These are phyloP conservation scores for Xenopus laevis DNA, from an alignment of 2,113 vertebrate species.

Conservation along the genomic window DNA sequence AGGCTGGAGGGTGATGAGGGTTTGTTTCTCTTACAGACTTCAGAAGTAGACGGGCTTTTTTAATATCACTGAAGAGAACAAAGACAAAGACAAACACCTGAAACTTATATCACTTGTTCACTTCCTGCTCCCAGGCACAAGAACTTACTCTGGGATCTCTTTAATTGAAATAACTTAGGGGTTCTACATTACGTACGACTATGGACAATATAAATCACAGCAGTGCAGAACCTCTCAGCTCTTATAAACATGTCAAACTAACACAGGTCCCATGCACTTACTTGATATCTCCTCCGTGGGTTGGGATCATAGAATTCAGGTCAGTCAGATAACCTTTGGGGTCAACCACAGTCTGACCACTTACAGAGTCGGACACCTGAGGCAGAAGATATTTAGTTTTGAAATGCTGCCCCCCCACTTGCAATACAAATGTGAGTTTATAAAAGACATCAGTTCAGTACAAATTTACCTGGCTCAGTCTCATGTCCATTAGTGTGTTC, in stretches of 20 bases:
- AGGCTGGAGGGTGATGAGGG: conserved; percentile 93
- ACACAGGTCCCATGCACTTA: conserved; percentile 55
- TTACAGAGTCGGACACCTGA: conserved; percentile 95
- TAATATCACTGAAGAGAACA: conserved; percentile 81
- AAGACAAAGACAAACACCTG: too few species aligned
- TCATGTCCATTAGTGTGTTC: conserved; percentile 98
- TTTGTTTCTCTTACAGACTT: conserved; percentile 97
- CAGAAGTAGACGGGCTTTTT: conserved; percentile 91
- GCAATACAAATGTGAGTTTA: too few species aligned
- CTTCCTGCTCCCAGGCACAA: too few species aligned
- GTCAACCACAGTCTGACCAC: conserved; percentile 95
- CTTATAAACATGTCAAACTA: too few species aligned
- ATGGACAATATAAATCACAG: too few species aligned
- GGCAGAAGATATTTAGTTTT: not conserved
- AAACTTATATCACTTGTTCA: too few species aligned
- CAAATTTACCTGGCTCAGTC: conserved; percentile 86
- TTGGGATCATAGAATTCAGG: conserved; percentile 98
- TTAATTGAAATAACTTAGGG: too few species aligned
- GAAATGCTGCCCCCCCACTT: too few species aligned
- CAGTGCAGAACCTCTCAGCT: not conserved
- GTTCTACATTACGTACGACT: not conserved
- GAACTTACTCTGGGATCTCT: too few species aligned
- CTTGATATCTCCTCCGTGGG: conserved; percentile 96
- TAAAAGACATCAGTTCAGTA: too few species aligned
- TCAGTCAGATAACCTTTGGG: conserved; percentile 96